A percentile compares a stretch with the other conserved stretches of the same genome.
Conservation (phyloP, 2,797 vertebrate genomes). For the Pampus argenteus region DNA sequence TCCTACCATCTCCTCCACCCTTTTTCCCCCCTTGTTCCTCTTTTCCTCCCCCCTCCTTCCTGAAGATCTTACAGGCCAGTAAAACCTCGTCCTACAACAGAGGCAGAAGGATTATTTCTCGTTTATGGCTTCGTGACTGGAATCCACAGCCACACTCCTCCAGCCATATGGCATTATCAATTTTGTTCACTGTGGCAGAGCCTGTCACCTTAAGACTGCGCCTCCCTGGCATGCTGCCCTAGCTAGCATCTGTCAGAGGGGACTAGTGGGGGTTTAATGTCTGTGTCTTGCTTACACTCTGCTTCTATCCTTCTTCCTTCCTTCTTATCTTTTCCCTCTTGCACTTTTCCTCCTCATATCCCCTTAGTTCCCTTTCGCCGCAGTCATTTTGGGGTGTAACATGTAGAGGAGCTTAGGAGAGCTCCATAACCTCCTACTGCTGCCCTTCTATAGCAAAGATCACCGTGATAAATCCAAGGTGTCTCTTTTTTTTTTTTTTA, state of each 20-base stretch:
- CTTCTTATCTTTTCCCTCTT: conserved; percentile 3
- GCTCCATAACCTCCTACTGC: conserved; percentile 32
- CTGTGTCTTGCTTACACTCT: conserved; percentile 57
- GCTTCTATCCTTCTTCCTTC: conserved; percentile 30
- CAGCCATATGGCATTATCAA: conserved; percentile 77
- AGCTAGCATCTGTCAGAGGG: conserved; percentile 72
- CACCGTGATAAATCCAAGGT: conserved; percentile 70
- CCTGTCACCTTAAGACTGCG: conserved; percentile 79
- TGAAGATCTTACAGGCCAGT: conserved; percentile 55
- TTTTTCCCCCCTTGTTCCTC: conserved; percentile 6
- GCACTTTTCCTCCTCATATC: conserved; percentile 19
- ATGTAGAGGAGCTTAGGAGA: conserved; percentile 43
- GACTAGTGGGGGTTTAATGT: conserved; percentile 66
- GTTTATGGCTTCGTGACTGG: conserved; percentile 67
- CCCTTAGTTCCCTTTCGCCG: conserved; percentile 34
- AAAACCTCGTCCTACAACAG: conserved; percentile 65
- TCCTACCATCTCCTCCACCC: conserved; percentile 24
- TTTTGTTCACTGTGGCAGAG: conserved; percentile 71
- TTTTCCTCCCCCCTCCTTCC: conserved; percentile 16
- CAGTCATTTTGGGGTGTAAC: conserved; percentile 40
- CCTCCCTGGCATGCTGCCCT: conserved; percentile 70
- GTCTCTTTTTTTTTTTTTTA: conserved; percentile 69
- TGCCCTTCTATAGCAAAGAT: conserved; percentile 52
- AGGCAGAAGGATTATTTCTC: conserved; percentile 67
- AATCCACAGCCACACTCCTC: conserved; percentile 62